Conservation (phyloP, 2,797 vertebrate genomes). For the Spondyliosoma cantharus region DNA sequence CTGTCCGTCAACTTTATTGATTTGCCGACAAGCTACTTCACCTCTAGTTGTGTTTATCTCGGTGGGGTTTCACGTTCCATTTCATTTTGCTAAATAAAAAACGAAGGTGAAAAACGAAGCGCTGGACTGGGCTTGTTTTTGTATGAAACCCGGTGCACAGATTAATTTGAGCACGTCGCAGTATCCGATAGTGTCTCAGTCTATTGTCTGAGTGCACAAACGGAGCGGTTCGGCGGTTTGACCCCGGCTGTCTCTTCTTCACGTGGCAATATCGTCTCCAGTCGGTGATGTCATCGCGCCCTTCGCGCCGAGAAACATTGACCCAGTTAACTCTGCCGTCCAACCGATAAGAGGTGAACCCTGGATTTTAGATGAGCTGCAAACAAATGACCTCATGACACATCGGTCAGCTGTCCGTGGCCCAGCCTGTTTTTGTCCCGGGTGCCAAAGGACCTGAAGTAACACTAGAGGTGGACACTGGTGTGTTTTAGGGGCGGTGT, state of each 20-base stretch:
- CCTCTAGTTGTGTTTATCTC: background rate
- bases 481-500: background rate
- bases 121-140: background rate
- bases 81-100: constrained; percentile 32
- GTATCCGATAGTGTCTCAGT: background rate
- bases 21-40: background rate
- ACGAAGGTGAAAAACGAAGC: background rate
- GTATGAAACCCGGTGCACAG: background rate
- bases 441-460: background rate
- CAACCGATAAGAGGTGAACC: constrained; percentile 76
- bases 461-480: background rate
- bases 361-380: constrained; percentile 61
- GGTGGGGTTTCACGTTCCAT: background rate
- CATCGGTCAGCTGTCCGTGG: background rate
- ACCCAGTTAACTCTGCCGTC: constrained; percentile 61
- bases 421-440: too few species aligned
- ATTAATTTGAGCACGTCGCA: background rate
- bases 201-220: background rate
- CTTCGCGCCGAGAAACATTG: constrained; percentile 14
- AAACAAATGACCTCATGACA: constrained; percentile 22
- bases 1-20: background rate
- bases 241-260: background rate
- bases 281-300: constrained; percentile 68
- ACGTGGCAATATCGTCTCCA: constrained; percentile 23
- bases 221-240: background rate